Base-by-base conservation (phyloP, 1,140 invertebrate species). In the Eumeta japonica region DNA sequence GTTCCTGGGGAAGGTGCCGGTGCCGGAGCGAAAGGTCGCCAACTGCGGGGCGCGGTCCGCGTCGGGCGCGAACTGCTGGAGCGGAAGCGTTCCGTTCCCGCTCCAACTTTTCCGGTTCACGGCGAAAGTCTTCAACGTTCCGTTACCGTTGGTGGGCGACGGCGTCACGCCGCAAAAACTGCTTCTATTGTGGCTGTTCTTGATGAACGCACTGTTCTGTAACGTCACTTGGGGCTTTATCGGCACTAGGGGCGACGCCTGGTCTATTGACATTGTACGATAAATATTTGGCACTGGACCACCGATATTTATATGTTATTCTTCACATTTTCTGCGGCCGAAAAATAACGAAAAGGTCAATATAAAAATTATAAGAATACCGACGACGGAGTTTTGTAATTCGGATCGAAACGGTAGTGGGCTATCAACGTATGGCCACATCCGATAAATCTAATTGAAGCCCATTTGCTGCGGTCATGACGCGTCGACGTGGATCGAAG, bases 21-120 rank as follows among this genome's bases (percentile, higher is more conserved):
- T 75, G 10, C 65, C 67, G 18, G 73, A 72, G 16, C 65, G 63
- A 50, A 77, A 77, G 10, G 75, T 77, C 13, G 62, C 73, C 29
- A 76, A 54, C 35, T 66, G 58, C 15, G 75, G 65, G 34, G 59
- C 48, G 44, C 52, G 62, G 32, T 70, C 58, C 19, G 43, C 30
- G 15, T 65, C 60, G 3, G 61, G 48, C 18, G 62, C 11, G 45
- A 61, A 74, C 54, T 71, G 67, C 39, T 74, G 71, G 20, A 76
- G 66, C 18, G 75, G 75, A 48, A 77, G 59, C 13, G 73, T 75
- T 39, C 68, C 68, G 45, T 75, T 75, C 43, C 75, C 75, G 52
- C 73, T 75, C 75, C 75, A 77, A 60, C 73, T 76, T 58, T 77
- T 77, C 14, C 75, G 57, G 52, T 76, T 77, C 15, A 66, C 60